These are phyloP conservation scores for Eupristina koningsbergeri DNA, from an alignment of 1,140 invertebrate species.

Conservation along the genomic window DNA sequence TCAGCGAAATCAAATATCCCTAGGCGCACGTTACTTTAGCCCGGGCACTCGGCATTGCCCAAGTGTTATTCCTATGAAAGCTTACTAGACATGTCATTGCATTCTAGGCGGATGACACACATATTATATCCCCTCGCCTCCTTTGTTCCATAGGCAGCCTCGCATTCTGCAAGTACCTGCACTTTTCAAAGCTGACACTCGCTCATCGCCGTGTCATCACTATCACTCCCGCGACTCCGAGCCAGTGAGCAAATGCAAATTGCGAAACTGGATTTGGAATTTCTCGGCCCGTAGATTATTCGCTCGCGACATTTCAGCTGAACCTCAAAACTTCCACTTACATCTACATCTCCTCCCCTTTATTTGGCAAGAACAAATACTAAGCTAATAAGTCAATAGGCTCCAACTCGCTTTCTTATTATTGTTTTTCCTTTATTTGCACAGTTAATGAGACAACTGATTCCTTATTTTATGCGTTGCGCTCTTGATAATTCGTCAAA, in stretches of 20 bases:
- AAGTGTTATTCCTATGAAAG: constrained; percentile 66
- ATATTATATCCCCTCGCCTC: constrained; percentile 48
- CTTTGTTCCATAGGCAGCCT: constrained; percentile 49
- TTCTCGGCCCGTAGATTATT: constrained; percentile 39
- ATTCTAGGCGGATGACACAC: constrained; percentile 62
- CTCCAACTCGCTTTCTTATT: neutral
- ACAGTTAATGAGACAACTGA: no score
- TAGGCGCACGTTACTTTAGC: constrained; percentile 55
- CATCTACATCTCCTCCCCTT: neutral
- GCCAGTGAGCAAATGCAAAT: constrained; percentile 46
- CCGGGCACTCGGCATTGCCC: constrained; percentile 59
- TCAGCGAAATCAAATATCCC: constrained; percentile 70
- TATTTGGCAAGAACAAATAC: neutral
- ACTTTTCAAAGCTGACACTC: constrained; percentile 55
- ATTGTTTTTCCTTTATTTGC: neutral
- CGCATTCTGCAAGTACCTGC: constrained; percentile 62
- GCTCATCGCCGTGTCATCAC: constrained; percentile 53
- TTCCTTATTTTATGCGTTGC: no score
- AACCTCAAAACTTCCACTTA: neutral
- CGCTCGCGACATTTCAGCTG: neutral
- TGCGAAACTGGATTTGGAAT: constrained; percentile 52
- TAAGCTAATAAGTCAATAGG: neutral
- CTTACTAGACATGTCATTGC: constrained; percentile 59
- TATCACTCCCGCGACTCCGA: constrained; percentile 37
- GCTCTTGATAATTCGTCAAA: no score